phyloP scores from a whole-genome alignment of 2,113 vertebrate genomes.

The Mugil cephalus region DNA sequence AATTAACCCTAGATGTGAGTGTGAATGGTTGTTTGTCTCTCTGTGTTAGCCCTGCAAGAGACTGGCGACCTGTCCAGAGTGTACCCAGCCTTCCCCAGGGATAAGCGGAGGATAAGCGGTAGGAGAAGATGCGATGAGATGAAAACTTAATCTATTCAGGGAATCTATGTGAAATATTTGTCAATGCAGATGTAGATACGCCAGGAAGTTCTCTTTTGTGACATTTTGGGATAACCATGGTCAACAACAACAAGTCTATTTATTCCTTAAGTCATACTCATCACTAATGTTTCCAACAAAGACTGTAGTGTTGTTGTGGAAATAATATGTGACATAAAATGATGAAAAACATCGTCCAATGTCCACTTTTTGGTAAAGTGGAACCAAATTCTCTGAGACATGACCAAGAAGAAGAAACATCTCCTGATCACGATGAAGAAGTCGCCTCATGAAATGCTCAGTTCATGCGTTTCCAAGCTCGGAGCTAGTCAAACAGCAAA shows the following conservation, averaged over 20 bases:
- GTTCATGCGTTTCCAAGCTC: conserved; percentile 5
- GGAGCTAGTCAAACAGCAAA: background rate
- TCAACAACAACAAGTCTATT: background rate
- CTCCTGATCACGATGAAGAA: background rate
- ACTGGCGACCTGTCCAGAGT: no score
- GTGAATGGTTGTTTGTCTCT: no score
- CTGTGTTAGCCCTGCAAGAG: no score
- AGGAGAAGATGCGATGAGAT: no score
- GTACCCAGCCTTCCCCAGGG: no score
- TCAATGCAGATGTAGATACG: background rate
- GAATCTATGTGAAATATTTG: background rate
- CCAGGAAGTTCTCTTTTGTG: background rate
- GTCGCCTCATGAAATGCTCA: background rate
- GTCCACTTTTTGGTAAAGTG: background rate
- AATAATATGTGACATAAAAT: background rate
- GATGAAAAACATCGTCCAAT: background rate
- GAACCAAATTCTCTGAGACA: background rate
- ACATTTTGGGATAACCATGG: conserved; percentile 2
- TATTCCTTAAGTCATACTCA: background rate
- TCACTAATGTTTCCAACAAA: conserved; percentile 13
- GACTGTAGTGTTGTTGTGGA: background rate
- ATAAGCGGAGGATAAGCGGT: no score
- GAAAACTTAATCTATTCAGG: no score
- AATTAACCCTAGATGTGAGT: no score
- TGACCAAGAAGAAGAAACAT: background rate